These are phyloP conservation scores for Phrynocephalus guinanensis DNA, from an alignment of 2,797 vertebrate species.

Conservation along the genomic window DNA sequence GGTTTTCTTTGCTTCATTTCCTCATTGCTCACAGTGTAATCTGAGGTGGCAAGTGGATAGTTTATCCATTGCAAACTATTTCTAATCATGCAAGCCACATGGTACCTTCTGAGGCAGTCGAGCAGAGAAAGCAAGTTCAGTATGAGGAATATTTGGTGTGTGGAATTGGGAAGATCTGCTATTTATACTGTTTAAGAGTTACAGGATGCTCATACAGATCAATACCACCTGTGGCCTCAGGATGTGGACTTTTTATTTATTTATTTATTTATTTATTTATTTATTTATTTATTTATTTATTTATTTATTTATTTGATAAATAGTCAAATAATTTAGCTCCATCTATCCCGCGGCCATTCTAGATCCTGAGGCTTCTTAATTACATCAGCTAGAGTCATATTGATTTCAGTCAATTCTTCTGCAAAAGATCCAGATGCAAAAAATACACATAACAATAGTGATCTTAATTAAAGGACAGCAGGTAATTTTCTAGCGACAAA, in stretches of 20 bases:
- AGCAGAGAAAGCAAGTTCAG: not conserved
- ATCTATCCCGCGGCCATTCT: too few species aligned
- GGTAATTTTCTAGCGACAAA: not conserved
- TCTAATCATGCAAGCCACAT: not conserved
- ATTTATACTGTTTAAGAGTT: not conserved
- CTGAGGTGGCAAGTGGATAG: not conserved
- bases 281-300: too few species aligned
- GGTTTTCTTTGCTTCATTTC: not conserved
- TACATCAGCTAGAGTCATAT: slow-evolving; percentile 5
- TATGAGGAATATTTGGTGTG: not conserved
- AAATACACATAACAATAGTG: not conserved
- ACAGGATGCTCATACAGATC: not conserved
- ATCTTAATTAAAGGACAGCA: not conserved
- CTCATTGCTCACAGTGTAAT: not conserved
- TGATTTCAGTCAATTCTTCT: slow-evolving; percentile 2
- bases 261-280: too few species aligned
- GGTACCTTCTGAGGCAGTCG: too few species aligned
- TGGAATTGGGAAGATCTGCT: not conserved
- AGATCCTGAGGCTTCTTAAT: not conserved
- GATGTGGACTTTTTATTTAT: too few species aligned
- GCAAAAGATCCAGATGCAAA: not conserved
- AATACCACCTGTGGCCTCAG: slow-evolving; percentile 2
- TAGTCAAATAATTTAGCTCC: too few species aligned
- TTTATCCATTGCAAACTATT: not conserved
- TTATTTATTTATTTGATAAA: too few species aligned